These are phyloP conservation scores for Phrynocephalus forsythii DNA, from an alignment of 2,797 vertebrate genomes.

Conservation along the genomic window DNA sequence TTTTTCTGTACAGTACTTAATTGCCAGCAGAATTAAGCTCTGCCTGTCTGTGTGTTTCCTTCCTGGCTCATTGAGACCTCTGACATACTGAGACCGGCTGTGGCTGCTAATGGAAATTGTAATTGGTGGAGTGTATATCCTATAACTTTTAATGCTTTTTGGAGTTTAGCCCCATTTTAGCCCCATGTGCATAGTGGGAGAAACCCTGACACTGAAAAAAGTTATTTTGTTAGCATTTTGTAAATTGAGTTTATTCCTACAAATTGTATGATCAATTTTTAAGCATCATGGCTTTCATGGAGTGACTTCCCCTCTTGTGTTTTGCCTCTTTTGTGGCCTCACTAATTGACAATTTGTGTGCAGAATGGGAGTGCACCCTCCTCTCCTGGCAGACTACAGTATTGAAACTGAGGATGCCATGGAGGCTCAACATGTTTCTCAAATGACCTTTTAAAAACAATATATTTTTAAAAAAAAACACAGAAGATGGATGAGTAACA, in stretches of 20 bases:
- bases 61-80: slow-evolving; percentile 13
- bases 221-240: slow-evolving; percentile 30
- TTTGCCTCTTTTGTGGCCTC: fast-evolving
- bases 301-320: not conserved
- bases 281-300: slow-evolving; percentile 22
- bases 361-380: not conserved
- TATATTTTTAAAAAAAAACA: no score
- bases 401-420: not conserved
- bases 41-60: not conserved
- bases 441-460: fast-evolving
- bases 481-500: not conserved
- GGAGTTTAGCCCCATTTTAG: slow-evolving; percentile 21
- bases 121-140: not conserved
- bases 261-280: slow-evolving; percentile 39
- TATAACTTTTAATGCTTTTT: fast-evolving
- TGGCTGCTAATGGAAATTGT: not conserved
- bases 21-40: not conserved
- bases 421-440: not conserved
- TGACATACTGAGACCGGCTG: not conserved
- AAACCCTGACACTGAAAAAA: slow-evolving; percentile 13
- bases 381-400: fast-evolving
- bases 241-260: slow-evolving; percentile 43
- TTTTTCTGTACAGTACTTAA: not conserved
- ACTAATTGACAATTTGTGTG: not conserved
- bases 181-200: not conserved